A percentile compares a stretch with the other conserved stretches of the same genome.
Evolutionary conservation across 2,888 invertebrate species (phyloP).

Genomic region (Agrotis ipsilon): DNA sequence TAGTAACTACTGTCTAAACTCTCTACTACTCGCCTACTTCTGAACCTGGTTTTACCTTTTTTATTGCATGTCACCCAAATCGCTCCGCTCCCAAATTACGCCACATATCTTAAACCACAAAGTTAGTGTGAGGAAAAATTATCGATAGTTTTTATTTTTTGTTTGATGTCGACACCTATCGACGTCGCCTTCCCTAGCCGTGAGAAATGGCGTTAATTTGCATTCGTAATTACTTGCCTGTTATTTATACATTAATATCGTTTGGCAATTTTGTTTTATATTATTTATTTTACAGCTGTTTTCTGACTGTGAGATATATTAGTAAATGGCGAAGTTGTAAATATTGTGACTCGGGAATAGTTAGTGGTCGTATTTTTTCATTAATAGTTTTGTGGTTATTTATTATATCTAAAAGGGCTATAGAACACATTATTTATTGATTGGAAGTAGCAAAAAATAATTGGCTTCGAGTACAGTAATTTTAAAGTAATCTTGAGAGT

Average conservation of each 20-base stretch:
- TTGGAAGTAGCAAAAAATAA: constrained; percentile 19
- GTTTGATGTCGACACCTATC: constrained; percentile 67
- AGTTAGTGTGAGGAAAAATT: constrained; percentile 70
- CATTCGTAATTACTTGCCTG: constrained; percentile 60
- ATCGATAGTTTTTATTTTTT: constrained; percentile 68
- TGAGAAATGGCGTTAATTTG: constrained; percentile 61
- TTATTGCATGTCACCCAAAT: background rate
- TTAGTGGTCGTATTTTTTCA: constrained; percentile 21
- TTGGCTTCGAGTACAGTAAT: constrained; percentile 30
- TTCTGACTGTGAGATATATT: constrained; percentile 17
- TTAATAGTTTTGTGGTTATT: background rate
- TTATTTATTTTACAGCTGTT: constrained; percentile 43
- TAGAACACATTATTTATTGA: constrained; percentile 10
- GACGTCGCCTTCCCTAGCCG: constrained; percentile 61
- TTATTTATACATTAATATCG: constrained; percentile 62
- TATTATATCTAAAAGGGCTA: background rate
- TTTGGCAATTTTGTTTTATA: constrained; percentile 56
- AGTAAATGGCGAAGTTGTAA: constrained; percentile 17
- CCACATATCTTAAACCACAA: constrained; percentile 32
- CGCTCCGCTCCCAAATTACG: constrained; percentile 43
- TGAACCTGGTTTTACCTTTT: too few relatives aligned
- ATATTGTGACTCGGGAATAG: constrained; percentile 29
- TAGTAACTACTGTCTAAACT: too few relatives aligned
- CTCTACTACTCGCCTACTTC: too few relatives aligned
- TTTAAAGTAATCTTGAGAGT: constrained; percentile 44